These are phyloP conservation scores for Campaea margaritaria DNA, from an alignment of 2,888 invertebrate species.

Conservation along the genomic window DNA sequence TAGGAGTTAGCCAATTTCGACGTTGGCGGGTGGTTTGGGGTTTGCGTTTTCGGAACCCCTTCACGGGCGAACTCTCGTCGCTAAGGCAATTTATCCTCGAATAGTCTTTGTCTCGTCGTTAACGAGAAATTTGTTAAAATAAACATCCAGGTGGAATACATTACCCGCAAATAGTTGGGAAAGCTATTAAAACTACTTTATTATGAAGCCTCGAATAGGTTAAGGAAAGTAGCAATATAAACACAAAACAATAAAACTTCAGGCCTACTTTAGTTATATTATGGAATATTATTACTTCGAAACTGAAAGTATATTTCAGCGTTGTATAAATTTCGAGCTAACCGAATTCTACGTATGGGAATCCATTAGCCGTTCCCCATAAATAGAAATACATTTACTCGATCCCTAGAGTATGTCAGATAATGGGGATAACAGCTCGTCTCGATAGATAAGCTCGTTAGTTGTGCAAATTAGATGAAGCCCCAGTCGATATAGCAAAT, in stretches of 20 bases:
- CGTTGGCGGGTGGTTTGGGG: constrained; percentile 18
- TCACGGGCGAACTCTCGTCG: constrained; percentile 13
- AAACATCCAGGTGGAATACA: constrained; percentile 22
- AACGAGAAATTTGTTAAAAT: constrained; percentile 15
- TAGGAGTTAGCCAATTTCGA: constrained; percentile 32
- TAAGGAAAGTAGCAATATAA: constrained; percentile 2
- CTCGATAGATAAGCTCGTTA: constrained; percentile 25
- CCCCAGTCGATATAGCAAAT: not conserved
- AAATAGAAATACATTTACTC: constrained; percentile 9
- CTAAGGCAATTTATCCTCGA: too few species aligned
- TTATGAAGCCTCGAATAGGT: constrained; percentile 11
- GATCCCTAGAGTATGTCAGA: constrained; percentile 4
- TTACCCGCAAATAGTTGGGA: constrained; percentile 17
- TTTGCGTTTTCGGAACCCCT: constrained; percentile 16
- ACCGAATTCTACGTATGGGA: not conserved
- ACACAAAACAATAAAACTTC: constrained; percentile 16
- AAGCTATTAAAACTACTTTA: constrained; percentile 25
- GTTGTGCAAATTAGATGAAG: constrained; percentile 22
- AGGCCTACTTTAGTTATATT: not conserved
- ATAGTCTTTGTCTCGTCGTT: constrained; percentile 1
- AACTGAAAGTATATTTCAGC: too few species aligned
- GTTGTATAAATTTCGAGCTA: too few species aligned
- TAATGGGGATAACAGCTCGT: constrained; percentile 14
- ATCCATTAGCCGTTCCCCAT: not conserved
- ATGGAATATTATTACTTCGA: too few species aligned